phyloP scores from a whole-genome alignment of 2,113 vertebrate species.

The Dasypus novemcinctus region DNA sequence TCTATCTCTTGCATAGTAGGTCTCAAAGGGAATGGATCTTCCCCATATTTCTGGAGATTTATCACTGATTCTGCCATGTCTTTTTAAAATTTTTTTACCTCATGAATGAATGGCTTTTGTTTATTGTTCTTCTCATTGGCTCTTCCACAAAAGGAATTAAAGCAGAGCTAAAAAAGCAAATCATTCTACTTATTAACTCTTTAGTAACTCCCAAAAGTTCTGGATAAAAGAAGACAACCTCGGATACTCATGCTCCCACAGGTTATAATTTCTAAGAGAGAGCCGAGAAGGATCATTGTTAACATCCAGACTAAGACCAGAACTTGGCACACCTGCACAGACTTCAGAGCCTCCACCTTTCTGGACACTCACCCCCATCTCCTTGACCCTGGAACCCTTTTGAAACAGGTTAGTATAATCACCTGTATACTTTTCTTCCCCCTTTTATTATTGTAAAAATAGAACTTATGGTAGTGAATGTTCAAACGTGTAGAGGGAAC shows the following conservation, averaged over 20 bases:
- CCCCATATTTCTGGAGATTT: background rate
- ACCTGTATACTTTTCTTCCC: background rate
- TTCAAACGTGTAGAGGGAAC: background rate
- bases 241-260: fast-evolving
- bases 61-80: background rate
- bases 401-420: background rate
- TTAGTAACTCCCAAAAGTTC: background rate
- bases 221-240: background rate
- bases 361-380: background rate
- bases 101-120: background rate
- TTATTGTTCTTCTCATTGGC: background rate
- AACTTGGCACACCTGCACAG: background rate
- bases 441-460: background rate
- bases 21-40: background rate
- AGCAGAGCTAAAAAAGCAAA: background rate
- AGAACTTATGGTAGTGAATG: background rate
- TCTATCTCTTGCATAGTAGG: background rate
- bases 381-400: background rate
- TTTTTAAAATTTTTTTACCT: background rate
- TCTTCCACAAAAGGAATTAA: background rate
- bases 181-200: background rate
- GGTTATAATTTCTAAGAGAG: background rate
- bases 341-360: background rate
- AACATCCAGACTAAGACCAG: background rate
- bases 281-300: background rate